Conservation (phyloP, 1,140 invertebrate species). For the Drosophila biarmipes region DNA sequence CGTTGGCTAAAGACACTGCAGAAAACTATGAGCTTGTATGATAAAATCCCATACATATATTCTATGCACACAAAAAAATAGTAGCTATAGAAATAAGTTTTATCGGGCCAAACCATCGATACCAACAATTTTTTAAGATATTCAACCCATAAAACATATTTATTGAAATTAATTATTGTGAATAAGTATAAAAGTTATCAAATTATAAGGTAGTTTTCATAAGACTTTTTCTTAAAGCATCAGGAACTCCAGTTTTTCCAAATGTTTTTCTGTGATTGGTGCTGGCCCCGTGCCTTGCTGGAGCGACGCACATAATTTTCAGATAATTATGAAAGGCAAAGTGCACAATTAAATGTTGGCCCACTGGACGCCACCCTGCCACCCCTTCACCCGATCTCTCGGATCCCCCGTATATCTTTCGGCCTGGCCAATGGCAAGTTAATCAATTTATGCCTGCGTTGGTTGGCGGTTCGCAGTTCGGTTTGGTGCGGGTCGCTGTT, state of each 20-base stretch:
- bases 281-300: slow-evolving; percentile 7
- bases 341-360: slow-evolving; percentile 58
- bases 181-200: no score
- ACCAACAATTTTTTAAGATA: no score
- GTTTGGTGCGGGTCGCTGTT: slow-evolving; percentile 31
- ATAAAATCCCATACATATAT: not conserved
- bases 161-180: no score
- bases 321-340: slow-evolving; percentile 61
- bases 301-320: slow-evolving; percentile 39
- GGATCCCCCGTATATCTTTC: slow-evolving; percentile 2
- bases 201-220: no score
- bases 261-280: slow-evolving; percentile 1
- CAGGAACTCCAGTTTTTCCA: not conserved
- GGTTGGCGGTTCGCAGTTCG: slow-evolving; percentile 26
- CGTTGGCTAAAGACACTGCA: slow-evolving; percentile 11
- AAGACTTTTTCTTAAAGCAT: no score
- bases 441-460: slow-evolving; percentile 66
- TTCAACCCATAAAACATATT: no score
- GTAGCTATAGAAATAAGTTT: no score
- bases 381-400: not conserved
- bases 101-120: no score
- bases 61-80: no score
- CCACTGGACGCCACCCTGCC: not conserved
- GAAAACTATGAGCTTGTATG: not conserved
- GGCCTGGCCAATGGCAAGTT: slow-evolving; percentile 34